A percentile compares a stretch with the other conserved stretches of the same genome.
Evolutionary conservation across 2,113 vertebrate species (phyloP).

Genomic region (Hiodon alosoides): DNA sequence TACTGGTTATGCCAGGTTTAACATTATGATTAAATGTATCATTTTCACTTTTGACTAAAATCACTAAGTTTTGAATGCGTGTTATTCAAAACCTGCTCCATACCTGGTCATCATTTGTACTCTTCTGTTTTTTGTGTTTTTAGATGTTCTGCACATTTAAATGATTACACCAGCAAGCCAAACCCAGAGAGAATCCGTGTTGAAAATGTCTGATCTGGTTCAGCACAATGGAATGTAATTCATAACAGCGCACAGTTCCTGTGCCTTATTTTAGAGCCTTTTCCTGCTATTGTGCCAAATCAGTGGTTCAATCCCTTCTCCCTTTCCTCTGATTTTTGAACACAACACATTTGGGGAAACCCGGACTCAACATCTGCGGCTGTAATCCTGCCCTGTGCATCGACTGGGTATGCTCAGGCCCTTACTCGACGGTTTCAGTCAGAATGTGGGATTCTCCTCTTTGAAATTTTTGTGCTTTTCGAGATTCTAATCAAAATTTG

Average conservation of each 20-base stretch:
- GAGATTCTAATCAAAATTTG: too few species aligned
- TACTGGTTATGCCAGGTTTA: conserved; percentile 4
- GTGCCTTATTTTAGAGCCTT: conserved; percentile 27
- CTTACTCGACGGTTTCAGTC: too few species aligned
- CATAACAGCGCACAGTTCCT: neutral
- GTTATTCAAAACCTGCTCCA: too few species aligned
- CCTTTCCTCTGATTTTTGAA: conserved; percentile 30
- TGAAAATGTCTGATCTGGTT: neutral
- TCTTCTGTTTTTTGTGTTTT: neutral
- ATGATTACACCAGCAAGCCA: neutral
- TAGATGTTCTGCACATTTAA: neutral
- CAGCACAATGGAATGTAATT: conserved; percentile 10
- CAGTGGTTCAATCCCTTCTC: conserved; percentile 26
- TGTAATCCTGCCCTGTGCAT: neutral
- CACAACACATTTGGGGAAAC: neutral
- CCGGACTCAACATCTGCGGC: neutral
- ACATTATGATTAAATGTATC: too few species aligned
- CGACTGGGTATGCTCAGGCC: neutral
- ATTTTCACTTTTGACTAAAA: neutral
- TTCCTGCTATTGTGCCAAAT: conserved; percentile 43
- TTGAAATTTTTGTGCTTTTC: too few species aligned
- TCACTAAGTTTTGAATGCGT: neutral
- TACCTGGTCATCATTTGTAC: neutral
- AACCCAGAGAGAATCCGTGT: too few species aligned
- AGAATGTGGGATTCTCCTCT: too few species aligned